Percentiles rank a stretch among this genome's conserved stretches.
Conservation (phyloP, 2,888 invertebrate species). For the Syrista parreyssii region DNA sequence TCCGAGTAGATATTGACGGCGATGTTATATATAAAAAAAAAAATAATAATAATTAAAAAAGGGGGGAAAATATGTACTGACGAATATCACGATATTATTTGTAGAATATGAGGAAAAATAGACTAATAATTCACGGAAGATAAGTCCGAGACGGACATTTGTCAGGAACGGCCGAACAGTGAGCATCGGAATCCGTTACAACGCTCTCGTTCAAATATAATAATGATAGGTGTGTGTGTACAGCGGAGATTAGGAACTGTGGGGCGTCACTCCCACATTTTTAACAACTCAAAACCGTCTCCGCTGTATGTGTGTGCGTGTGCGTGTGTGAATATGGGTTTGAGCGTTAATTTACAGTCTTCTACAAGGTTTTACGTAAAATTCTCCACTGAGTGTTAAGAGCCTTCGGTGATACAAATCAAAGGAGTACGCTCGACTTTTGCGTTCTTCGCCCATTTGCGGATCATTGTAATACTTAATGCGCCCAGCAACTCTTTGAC, state of each 20-base stretch:
- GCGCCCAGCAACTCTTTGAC: not conserved
- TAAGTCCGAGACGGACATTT: constrained; percentile 12
- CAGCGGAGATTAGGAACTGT: too few species aligned
- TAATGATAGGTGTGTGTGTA: too few species aligned
- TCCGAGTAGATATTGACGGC: not conserved
- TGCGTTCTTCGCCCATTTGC: not conserved
- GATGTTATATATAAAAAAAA: not conserved
- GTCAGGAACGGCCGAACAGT: constrained; percentile 18
- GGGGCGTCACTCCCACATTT: too few species aligned
- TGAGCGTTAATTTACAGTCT: too few species aligned
- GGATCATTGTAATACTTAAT: constrained; percentile 5
- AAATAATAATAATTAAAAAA: not conserved
- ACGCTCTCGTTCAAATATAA: too few species aligned
- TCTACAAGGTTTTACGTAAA: not conserved
- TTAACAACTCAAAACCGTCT: too few species aligned
- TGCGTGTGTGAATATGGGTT: too few species aligned
- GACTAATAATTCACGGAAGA: not conserved
- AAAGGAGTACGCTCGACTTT: constrained; percentile 10
- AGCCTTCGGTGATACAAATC: constrained; percentile 12
- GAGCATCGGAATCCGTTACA: not conserved
- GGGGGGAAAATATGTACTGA: not conserved
- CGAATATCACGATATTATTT: constrained; percentile 1
- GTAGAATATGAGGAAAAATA: not conserved
- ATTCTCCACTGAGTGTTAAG: constrained; percentile 7
- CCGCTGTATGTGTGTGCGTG: too few species aligned